A percentile compares a stretch with the other conserved stretches of the same genome.
phyloP scores from a whole-genome alignment of 2,113 vertebrate genomes.

The Chauna torquata region DNA sequence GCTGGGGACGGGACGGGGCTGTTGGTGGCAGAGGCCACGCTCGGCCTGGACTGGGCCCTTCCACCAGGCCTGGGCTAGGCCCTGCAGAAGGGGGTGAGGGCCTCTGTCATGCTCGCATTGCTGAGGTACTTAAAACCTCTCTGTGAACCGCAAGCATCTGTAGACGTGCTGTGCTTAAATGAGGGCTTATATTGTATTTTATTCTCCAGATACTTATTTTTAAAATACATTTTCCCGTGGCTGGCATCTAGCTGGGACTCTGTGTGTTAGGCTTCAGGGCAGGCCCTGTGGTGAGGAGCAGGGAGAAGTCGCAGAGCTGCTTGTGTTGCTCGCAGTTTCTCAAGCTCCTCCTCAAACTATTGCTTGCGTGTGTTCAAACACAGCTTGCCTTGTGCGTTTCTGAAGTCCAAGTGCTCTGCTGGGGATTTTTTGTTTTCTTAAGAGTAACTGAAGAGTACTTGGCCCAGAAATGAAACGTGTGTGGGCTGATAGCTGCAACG shows the following conservation, averaged over 20 bases:
- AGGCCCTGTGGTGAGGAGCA: neutral
- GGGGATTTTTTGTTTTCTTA: neutral
- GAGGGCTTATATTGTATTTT: neutral
- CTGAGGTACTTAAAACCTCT: neutral
- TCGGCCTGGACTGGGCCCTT: too few relatives aligned
- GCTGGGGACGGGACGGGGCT: neutral
- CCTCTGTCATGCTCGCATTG: too few relatives aligned
- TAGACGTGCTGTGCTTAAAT: neutral
- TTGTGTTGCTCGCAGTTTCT: neutral
- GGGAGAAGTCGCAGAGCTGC: neutral
- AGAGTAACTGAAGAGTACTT: neutral
- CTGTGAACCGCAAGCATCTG: neutral
- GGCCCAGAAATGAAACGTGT: neutral
- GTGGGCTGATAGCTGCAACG: neutral
- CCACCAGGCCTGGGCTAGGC: too few relatives aligned
- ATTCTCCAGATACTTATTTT: neutral
- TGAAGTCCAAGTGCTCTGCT: neutral
- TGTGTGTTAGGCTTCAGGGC: neutral
- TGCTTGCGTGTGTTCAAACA: neutral
- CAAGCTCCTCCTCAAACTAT: neutral
- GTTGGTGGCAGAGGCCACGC: neutral
- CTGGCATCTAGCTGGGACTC: neutral
- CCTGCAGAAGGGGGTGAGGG: too few relatives aligned
- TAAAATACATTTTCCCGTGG: neutral
- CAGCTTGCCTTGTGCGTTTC: neutral